These are phyloP conservation scores for Marcusenius ussheri DNA, from an alignment of 2,113 vertebrate species.

Conservation along the genomic window DNA sequence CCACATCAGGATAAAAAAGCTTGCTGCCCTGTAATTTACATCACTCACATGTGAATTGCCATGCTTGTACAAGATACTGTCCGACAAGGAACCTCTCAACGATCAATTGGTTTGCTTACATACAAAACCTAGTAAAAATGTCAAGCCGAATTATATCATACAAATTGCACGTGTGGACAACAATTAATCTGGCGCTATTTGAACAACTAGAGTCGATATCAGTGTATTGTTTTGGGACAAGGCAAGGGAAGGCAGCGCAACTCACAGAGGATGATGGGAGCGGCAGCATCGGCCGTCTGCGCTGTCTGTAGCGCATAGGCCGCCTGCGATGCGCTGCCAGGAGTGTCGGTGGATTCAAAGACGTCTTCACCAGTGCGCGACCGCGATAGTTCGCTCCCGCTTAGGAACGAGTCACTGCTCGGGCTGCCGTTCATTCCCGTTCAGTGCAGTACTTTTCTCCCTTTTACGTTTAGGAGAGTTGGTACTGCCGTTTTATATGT, in stretches of 20 bases:
- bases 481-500: neutral
- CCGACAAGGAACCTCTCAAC: neutral
- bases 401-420: neutral
- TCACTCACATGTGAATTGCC: neutral
- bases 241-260: neutral
- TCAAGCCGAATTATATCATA: neutral
- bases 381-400: constrained; percentile 2
- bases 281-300: constrained; percentile 25
- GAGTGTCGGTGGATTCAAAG: constrained; percentile 20
- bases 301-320: constrained; percentile 37
- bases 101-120: neutral
- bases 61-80: neutral
- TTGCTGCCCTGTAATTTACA: neutral
- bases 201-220: neutral
- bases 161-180: neutral
- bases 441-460: neutral
- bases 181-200: neutral
- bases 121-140: neutral
- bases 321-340: constrained; percentile 31
- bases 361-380: constrained; percentile 15
- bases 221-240: neutral
- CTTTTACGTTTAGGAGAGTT: neutral
- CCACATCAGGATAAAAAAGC: neutral
- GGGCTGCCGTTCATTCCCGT: constrained; percentile 10
- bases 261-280: constrained; percentile 51